Evolutionary conservation across 1,140 invertebrate genomes (phyloP).

Genomic region (Trinorchestia longiramus): DNA sequence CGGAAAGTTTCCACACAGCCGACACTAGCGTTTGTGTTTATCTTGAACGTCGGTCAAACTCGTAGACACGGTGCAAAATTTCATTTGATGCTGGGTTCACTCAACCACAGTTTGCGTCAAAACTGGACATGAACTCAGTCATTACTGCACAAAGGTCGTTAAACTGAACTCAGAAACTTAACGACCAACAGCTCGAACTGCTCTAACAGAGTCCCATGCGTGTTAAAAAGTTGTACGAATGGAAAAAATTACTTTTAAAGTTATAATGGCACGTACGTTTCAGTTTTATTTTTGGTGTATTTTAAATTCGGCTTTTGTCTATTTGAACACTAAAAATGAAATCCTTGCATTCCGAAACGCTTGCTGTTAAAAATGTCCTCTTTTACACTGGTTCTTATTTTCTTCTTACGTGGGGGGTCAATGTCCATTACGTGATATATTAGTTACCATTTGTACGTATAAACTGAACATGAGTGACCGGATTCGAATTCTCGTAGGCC

Average conservation of each 20-base stretch:
- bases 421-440: too few relatives aligned
- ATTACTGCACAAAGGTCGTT: background rate
- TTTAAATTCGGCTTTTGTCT: too few relatives aligned
- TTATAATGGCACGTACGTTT: too few relatives aligned
- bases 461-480: background rate
- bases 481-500: background rate
- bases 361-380: too few relatives aligned
- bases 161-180: background rate
- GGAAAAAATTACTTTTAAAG: too few relatives aligned
- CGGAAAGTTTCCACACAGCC: background rate
- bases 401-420: too few relatives aligned
- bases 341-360: too few relatives aligned
- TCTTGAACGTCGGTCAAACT: background rate
- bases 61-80: background rate
- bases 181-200: background rate
- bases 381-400: too few relatives aligned
- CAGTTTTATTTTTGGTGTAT: too few relatives aligned
- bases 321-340: too few relatives aligned
- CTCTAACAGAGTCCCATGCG: background rate
- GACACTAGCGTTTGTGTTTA: background rate
- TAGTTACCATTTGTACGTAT: background rate
- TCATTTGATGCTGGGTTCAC: background rate
- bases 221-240: too few relatives aligned
- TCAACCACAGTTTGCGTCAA: background rate
- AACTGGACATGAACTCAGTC: background rate